phyloP scores from a whole-genome alignment of 2,888 invertebrate species.

The Eupithecia exiguata region DNA sequence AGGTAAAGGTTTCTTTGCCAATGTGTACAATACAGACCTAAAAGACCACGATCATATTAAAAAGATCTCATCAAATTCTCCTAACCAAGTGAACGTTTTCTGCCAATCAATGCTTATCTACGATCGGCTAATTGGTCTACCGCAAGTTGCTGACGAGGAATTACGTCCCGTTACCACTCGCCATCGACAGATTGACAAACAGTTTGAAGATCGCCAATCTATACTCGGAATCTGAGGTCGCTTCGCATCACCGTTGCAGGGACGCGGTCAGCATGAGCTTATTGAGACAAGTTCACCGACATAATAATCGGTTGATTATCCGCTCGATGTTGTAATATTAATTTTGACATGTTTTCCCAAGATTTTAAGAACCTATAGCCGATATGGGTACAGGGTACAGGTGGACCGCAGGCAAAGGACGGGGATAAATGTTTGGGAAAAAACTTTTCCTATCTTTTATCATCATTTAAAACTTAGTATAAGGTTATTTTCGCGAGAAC shows the following conservation, averaged over 20 bases:
- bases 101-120: constrained; percentile 48
- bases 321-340: neutral
- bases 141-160: constrained; percentile 50
- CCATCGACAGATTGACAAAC: constrained; percentile 43
- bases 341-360: neutral
- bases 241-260: constrained; percentile 43
- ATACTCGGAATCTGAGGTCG: constrained; percentile 51
- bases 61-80: neutral
- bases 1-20: neutral
- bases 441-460: too few species aligned
- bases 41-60: neutral
- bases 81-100: constrained; percentile 26
- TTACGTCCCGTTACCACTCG: constrained; percentile 51
- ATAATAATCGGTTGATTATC: neutral
- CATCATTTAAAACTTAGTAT: too few species aligned
- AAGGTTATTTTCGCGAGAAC: too few species aligned
- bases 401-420: too few species aligned
- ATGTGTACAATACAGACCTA: neutral
- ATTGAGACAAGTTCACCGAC: constrained; percentile 7
- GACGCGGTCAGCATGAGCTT: constrained; percentile 37
- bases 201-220: constrained; percentile 51
- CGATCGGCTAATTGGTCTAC: constrained; percentile 65
- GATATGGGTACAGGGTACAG: neutral
- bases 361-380: neutral
- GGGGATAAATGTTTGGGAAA: too few species aligned